Evolutionary conservation across 2,797 vertebrate genomes (phyloP).

Genomic region (Delichon dasypus): DNA sequence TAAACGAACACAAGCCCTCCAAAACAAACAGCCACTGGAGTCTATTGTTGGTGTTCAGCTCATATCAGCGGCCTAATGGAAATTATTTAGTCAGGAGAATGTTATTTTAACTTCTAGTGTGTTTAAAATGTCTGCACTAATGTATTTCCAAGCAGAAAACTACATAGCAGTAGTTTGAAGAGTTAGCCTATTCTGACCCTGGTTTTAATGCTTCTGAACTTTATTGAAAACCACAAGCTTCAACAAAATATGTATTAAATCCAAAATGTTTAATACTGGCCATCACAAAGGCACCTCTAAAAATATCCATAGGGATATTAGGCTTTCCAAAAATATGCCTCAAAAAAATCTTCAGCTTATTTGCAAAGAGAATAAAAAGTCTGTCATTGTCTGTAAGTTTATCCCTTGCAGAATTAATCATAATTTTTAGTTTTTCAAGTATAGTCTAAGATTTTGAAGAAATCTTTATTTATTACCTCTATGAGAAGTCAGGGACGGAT

Average conservation of each 20-base stretch:
- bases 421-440: background rate
- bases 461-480: background rate
- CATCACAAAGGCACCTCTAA: background rate
- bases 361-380: background rate
- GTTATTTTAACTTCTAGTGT: background rate
- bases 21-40: background rate
- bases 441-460: background rate
- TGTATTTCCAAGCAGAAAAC: background rate
- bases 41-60: background rate
- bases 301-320: background rate
- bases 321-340: background rate
- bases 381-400: background rate
- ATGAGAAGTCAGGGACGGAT: background rate
- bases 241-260: background rate
- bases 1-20: fast-evolving
- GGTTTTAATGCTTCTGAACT: background rate
- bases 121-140: background rate
- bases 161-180: background rate
- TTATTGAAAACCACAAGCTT: background rate
- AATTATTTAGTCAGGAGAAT: background rate
- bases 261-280: background rate
- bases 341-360: background rate
- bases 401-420: background rate
- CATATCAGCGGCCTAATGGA: background rate
- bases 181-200: background rate